Percentiles rank a stretch among this genome's conserved stretches.
Conservation (phyloP, 1,140 invertebrate species). For the Archivesica marissinica region DNA sequence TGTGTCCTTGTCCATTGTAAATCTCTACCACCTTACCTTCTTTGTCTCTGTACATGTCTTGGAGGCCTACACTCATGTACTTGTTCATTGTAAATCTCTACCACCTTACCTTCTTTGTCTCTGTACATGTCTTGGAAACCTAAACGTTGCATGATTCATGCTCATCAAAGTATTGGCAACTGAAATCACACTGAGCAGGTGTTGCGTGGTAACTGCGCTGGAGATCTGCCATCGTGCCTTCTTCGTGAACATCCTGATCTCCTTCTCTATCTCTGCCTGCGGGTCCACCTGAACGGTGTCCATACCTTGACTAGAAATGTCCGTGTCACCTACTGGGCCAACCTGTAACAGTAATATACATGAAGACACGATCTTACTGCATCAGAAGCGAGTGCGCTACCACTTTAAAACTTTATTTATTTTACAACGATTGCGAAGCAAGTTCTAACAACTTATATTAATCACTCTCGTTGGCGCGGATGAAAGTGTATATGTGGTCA, state of each 20-base stretch:
- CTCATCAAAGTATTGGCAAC: slow-evolving; percentile 99
- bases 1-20: too few relatives aligned
- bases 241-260: slow-evolving; percentile 69
- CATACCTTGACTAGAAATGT: background rate
- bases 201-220: slow-evolving; percentile 97
- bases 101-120: slow-evolving; percentile 58
- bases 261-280: slow-evolving; percentile 55
- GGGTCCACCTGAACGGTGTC: background rate
- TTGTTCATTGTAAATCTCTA: too few relatives aligned
- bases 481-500: too few relatives aligned
- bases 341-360: background rate
- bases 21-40: too few relatives aligned
- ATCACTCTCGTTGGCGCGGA: too few relatives aligned
- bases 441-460: too few relatives aligned
- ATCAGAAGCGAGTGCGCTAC: too few relatives aligned
- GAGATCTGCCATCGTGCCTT: slow-evolving; percentile 98
- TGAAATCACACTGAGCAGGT: slow-evolving; percentile 96
- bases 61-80: too few relatives aligned
- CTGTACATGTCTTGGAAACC: slow-evolving; percentile 64
- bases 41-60: too few relatives aligned
- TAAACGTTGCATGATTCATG: slow-evolving; percentile 97
- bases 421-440: too few relatives aligned
- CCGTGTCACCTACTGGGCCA: background rate
- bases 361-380: too few relatives aligned
- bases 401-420: too few relatives aligned